Evolutionary conservation across 2,113 vertebrate species (phyloP).

Genomic region (Porphyrio hochstetteri): DNA sequence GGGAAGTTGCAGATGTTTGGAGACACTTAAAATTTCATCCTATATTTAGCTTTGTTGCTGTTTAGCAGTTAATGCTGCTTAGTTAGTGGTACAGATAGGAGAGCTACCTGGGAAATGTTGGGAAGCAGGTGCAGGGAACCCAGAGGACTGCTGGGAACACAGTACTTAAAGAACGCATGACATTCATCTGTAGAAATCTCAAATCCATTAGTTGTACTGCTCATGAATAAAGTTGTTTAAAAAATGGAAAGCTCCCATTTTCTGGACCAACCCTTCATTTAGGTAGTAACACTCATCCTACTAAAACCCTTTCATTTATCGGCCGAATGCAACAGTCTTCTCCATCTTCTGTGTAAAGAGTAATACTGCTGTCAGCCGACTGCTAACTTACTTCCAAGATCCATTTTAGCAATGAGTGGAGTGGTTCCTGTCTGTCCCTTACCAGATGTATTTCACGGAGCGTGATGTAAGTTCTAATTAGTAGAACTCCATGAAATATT

Average conservation of each 20-base stretch:
- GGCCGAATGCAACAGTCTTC: not conserved
- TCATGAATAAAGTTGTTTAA: not conserved
- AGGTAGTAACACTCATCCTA: not conserved
- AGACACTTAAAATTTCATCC: not conserved
- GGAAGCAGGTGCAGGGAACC: not conserved
- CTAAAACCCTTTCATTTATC: not conserved
- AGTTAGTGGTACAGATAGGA: not conserved
- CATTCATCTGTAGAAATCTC: not conserved
- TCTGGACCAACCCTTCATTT: not conserved
- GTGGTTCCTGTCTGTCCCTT: not conserved
- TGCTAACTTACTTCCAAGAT: not conserved
- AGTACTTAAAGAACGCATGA: not conserved
- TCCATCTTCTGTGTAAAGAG: not conserved
- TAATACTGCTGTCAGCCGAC: not conserved
- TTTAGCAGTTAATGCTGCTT: not conserved
- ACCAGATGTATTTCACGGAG: not conserved
- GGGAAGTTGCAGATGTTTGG: not conserved
- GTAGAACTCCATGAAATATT: not conserved
- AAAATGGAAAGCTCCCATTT: slow-evolving; percentile 1
- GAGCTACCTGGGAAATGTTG: not conserved
- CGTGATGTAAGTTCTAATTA: not conserved
- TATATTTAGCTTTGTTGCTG: not conserved
- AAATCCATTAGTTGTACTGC: not conserved
- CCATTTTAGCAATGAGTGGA: not conserved
- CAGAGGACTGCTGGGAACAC: not conserved